phyloP scores from a whole-genome alignment of 2,113 vertebrate species.

The Lampris incognitus region DNA sequence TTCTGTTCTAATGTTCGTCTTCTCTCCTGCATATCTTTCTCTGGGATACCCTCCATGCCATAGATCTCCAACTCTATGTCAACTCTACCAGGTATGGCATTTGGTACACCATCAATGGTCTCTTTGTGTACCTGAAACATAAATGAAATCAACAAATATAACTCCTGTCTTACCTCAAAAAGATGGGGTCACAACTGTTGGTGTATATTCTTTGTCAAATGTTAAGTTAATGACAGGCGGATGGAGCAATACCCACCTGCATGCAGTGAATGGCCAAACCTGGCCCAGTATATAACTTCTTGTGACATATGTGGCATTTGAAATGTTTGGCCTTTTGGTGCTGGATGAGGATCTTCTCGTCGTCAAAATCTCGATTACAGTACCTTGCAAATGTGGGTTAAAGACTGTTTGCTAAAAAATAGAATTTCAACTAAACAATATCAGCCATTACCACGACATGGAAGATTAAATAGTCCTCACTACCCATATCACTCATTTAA shows the following conservation, averaged over 20 bases:
- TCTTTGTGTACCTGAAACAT: constrained; percentile 94
- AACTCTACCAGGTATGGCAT: constrained; percentile 97
- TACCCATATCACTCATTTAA: too few relatives aligned
- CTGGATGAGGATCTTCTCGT: constrained; percentile 99
- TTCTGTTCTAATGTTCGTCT: constrained; percentile 95
- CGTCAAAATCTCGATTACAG: constrained; percentile 98
- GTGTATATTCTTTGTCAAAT: too few relatives aligned
- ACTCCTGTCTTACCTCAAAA: too few relatives aligned
- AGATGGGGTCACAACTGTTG: too few relatives aligned
- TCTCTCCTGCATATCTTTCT: constrained; percentile 98
- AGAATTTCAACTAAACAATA: too few relatives aligned
- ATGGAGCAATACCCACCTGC: constrained; percentile 84
- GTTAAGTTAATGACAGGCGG: too few relatives aligned
- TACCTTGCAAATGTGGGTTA: constrained; percentile 89
- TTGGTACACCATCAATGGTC: constrained; percentile 97
- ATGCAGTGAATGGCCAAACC: constrained; percentile 98
- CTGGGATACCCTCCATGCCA: constrained; percentile 99
- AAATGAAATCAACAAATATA: constrained; percentile 10
- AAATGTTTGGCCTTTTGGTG: constrained; percentile 99
- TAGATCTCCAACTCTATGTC: constrained; percentile 99
- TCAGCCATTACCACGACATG: too few relatives aligned
- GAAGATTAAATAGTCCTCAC: too few relatives aligned
- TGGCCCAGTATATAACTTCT: constrained; percentile 97
- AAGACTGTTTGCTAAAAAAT: constrained; percentile 61
- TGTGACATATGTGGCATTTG: constrained; percentile 99